Base-by-base conservation (phyloP, 2,113 vertebrate species). In the Arenaria interpres region DNA sequence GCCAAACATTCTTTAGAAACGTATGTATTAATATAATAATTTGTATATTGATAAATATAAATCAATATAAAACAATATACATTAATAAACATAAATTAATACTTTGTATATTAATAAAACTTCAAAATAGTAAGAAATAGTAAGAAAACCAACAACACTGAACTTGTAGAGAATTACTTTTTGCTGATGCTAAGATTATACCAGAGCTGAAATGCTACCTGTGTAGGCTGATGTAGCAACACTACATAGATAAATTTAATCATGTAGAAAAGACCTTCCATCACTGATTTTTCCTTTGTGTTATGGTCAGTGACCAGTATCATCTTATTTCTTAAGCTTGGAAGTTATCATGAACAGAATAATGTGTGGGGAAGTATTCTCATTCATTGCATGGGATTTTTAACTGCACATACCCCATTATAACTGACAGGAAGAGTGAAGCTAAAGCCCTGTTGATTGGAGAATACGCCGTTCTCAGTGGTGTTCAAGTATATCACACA, bases 41-140 rank as follows among this genome's bases (percentile, higher is more conserved):
- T 18, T 54, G 17, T 54, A 54, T 54, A 54, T 19, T 30, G 11
- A 51, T 48, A 51, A 27, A 51, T 27, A 51, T 5, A 51, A 51
- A 30, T 18, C 30, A 54, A 53, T 53, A 28, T 28, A 53, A 39
- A 30, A 11, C 30, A 54, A 53, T 53, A 28, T 28, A 53, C 8
- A 30, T 18, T 30, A 54, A 53, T 53, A 28, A 17, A 53, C 28
- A 30, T 54, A 28, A 54, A 54, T 18, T 6, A 18, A 54, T 30
- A 54, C 10, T 54, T 54, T 30, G 17, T 30, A 54, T 54, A 56
- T 41, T 73, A 69, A 50, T 78, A 81, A 88, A 74, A 57, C 43
- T 39, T 92, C 24, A 80, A 93, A 96, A 95, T 67, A 87, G 18
- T 79, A 90, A 68, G 57, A 93, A 96, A 95, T 67, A 87, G 18